phyloP scores from a whole-genome alignment of 2,888 invertebrate species.

The Dryadula phaetusa region DNA sequence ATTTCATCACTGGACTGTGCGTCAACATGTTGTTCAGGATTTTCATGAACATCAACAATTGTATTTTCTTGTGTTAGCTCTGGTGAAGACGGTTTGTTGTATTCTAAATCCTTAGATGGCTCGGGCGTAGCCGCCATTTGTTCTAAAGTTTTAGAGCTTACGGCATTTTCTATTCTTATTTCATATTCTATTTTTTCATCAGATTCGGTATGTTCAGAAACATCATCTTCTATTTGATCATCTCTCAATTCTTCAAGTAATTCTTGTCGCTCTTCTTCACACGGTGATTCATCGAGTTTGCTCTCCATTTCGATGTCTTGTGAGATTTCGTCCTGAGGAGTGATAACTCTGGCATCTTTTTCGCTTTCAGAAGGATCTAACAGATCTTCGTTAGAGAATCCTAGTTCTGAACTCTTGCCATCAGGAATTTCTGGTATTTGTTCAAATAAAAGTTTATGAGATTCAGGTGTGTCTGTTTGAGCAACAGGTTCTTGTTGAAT shows the following conservation, averaged over 20 bases:
- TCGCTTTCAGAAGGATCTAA: slow-evolving; percentile 71
- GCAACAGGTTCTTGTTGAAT: slow-evolving; percentile 62
- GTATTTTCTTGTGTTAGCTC: slow-evolving; percentile 49
- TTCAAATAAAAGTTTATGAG: slow-evolving; percentile 78
- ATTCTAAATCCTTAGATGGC: slow-evolving; percentile 24
- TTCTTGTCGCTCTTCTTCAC: slow-evolving; percentile 50
- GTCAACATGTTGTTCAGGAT: slow-evolving; percentile 45
- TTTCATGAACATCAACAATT: slow-evolving; percentile 55
- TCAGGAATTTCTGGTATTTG: slow-evolving; percentile 81
- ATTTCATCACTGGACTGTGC: slow-evolving; percentile 6
- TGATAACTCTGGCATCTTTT: slow-evolving; percentile 59
- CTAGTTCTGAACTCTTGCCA: slow-evolving; percentile 78
- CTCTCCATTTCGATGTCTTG: slow-evolving; percentile 71
- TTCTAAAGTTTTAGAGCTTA: slow-evolving; percentile 31
- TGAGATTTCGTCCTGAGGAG: slow-evolving; percentile 69
- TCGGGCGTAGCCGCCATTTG: slow-evolving; percentile 35
- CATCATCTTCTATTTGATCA: slow-evolving; percentile 32
- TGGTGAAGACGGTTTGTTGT: slow-evolving; percentile 31
- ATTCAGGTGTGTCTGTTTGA: slow-evolving; percentile 79
- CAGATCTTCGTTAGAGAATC: slow-evolving; percentile 71
- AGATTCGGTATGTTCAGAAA: slow-evolving; percentile 32
- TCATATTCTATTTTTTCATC: slow-evolving; percentile 35
- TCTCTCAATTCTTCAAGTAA: slow-evolving; percentile 36
- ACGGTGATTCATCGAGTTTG: slow-evolving; percentile 63
- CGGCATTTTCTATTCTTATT: slow-evolving; percentile 32